Evolutionary conservation across 2,113 vertebrate genomes (phyloP).

Genomic region (Catharus bicknelli): DNA sequence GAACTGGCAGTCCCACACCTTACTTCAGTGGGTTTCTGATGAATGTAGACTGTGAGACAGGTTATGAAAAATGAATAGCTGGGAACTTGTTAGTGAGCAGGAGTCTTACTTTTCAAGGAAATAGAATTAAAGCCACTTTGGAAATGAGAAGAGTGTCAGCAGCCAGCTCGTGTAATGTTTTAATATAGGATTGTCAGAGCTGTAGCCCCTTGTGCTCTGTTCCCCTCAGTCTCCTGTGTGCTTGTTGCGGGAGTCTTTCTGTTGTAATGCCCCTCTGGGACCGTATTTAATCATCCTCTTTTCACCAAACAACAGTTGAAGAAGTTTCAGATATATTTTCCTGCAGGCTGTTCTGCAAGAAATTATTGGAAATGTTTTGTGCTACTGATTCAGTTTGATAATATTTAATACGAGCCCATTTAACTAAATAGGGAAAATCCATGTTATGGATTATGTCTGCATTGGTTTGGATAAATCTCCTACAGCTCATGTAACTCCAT

Average conservation of each 20-base stretch:
- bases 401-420: not conserved
- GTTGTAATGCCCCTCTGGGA: not conserved
- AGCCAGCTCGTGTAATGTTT: not conserved
- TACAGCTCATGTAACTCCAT: not conserved
- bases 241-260: slow-evolving; percentile 3
- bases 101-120: slow-evolving; percentile 15
- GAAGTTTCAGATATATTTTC: not conserved
- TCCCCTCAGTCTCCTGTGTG: not conserved
- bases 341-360: not conserved
- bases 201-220: not conserved
- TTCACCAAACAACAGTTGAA: not conserved
- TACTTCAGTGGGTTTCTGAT: not conserved
- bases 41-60: not conserved
- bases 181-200: slow-evolving; percentile 7
- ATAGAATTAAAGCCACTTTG: not conserved
- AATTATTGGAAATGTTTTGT: not conserved
- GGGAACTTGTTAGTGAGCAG: not conserved
- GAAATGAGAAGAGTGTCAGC: not conserved
- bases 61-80: not conserved
- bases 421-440: not conserved
- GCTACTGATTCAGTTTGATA: not conserved
- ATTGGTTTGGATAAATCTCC: not conserved
- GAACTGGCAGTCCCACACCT: not conserved
- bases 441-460: not conserved
- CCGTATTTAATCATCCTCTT: not conserved